Percentiles rank a stretch among this genome's conserved stretches.
Conservation (phyloP, 1,140 invertebrate species). For the Drosophila lowei region DNA sequence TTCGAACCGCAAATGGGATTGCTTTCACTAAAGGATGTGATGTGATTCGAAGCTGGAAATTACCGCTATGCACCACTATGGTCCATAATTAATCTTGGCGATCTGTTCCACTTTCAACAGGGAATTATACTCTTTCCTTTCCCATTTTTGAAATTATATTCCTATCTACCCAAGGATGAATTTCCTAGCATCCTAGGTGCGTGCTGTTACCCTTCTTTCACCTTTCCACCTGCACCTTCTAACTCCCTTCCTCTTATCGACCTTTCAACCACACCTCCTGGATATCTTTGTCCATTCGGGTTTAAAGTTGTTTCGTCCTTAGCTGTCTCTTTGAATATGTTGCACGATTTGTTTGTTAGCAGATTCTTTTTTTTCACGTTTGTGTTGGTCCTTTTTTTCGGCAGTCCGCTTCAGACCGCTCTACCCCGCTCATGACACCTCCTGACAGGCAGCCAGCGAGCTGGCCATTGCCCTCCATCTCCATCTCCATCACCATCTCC, state of each 20-base stretch:
- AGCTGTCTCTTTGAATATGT: constrained; percentile 53
- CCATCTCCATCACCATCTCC: neutral
- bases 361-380: constrained; percentile 25
- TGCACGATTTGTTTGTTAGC: constrained; percentile 69
- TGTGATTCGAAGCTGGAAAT: too few species aligned
- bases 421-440: constrained; percentile 1
- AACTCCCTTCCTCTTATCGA: neutral
- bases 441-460: constrained; percentile 13
- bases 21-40: too few species aligned
- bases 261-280: neutral
- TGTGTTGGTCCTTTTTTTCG: constrained; percentile 8
- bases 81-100: too few species aligned
- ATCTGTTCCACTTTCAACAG: too few species aligned
- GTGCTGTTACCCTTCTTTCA: neutral
- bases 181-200: neutral
- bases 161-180: too few species aligned
- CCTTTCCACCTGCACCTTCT: too few species aligned
- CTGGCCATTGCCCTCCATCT: constrained; percentile 40
- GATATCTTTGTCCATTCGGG: neutral
- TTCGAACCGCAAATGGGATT: too few species aligned
- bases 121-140: too few species aligned
- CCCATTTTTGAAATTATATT: too few species aligned
- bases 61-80: too few species aligned
- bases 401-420: neutral
- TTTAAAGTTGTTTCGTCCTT: constrained; percentile 40